phyloP scores from a whole-genome alignment of 2,888 invertebrate genomes.

The Hofmannophila pseudospretella region DNA sequence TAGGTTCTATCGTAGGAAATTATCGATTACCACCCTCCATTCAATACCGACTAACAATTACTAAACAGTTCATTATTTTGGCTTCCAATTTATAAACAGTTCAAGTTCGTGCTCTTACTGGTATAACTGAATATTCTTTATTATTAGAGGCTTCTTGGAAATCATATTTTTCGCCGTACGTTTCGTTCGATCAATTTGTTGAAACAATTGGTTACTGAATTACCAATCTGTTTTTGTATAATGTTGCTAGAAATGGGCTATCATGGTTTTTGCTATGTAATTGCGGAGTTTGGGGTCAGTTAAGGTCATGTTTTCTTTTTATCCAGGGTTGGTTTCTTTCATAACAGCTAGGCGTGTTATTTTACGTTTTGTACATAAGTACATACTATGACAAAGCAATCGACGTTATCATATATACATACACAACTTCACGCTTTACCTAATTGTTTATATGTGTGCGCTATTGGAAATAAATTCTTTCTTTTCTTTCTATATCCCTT shows the following conservation, averaged over 20 bases:
- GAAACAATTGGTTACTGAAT: slow-evolving; percentile 1
- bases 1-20: background rate
- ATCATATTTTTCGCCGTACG: slow-evolving; percentile 4
- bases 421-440: too few relatives aligned
- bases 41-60: slow-evolving; percentile 8
- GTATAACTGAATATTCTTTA: slow-evolving; percentile 7
- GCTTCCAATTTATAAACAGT: slow-evolving; percentile 7
- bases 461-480: too few relatives aligned
- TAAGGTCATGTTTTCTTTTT: background rate
- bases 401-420: too few relatives aligned
- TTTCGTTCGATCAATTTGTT: slow-evolving; percentile 1
- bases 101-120: slow-evolving; percentile 5
- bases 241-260: background rate
- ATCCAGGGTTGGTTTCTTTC: too few relatives aligned
- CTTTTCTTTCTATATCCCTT: too few relatives aligned
- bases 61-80: slow-evolving; percentile 1
- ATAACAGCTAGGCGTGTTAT: too few relatives aligned
- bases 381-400: too few relatives aligned
- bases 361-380: too few relatives aligned
- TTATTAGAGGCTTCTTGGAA: slow-evolving; percentile 9
- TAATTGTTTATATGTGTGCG: too few relatives aligned
- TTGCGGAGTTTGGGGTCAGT: background rate
- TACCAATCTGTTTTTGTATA: background rate
- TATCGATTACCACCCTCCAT: background rate
- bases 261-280: background rate